A percentile compares a stretch with the other conserved stretches of the same genome.
These are phyloP conservation scores for Plumapathes pennacea DNA, from an alignment of 92 coral and sea anemone species.

Conservation along the genomic window DNA sequence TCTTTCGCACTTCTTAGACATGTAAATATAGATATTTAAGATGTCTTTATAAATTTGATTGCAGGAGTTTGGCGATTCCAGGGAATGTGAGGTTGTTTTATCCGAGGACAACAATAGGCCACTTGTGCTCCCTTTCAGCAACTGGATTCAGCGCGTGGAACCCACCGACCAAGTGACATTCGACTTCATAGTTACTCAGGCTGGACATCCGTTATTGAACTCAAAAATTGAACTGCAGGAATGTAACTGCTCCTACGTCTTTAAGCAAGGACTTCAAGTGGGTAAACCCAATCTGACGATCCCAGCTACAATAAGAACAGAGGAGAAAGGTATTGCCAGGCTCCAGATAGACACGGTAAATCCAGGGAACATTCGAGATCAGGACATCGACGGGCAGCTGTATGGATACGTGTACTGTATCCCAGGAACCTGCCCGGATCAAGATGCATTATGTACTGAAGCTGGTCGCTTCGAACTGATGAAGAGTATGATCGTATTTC, in stretches of 20 bases:
- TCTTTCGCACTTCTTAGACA: too few relatives aligned
- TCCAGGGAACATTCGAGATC: constrained; percentile 53
- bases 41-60: constrained; percentile 7
- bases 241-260: constrained; percentile 6
- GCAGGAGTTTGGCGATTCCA: too few relatives aligned
- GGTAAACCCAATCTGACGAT: constrained; percentile 21
- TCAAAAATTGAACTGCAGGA: constrained; percentile 9
- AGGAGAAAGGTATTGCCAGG: constrained; percentile 41
- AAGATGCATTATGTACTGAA: too few relatives aligned
- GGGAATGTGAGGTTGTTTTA: constrained; percentile 12
- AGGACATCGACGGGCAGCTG: constrained; percentile 73
- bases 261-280: not conserved
- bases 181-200: constrained; percentile 52
- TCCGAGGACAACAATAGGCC: too few relatives aligned
- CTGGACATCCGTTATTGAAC: constrained; percentile 57
- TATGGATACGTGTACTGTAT: constrained; percentile 47
- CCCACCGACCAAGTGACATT: constrained; percentile 36
- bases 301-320: constrained; percentile 9
- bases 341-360: constrained; percentile 33
- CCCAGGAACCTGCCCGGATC: too few relatives aligned
- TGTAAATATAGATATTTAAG: too few relatives aligned
- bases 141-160: constrained; percentile 58
- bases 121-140: constrained; percentile 42
- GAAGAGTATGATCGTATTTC: constrained; percentile 39
- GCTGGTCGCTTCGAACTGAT: constrained; percentile 4